These are phyloP conservation scores for Dysmachus trigonus DNA, from an alignment of 2,888 invertebrate species.

Conservation along the genomic window DNA sequence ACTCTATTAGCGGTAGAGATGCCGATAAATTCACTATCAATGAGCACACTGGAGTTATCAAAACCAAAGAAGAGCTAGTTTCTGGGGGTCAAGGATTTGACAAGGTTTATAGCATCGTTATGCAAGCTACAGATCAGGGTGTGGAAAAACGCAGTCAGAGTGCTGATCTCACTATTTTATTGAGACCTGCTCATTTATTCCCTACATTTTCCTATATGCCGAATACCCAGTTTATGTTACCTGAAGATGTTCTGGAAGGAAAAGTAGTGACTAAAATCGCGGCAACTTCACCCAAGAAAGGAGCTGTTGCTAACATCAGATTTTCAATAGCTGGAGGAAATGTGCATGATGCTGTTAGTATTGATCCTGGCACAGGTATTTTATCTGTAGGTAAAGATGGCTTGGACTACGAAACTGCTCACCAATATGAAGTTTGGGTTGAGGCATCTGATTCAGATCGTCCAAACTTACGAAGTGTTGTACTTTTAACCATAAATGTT, in stretches of 20 bases:
- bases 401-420: conserved; percentile 84
- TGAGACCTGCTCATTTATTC: conserved; percentile 80
- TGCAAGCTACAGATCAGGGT: conserved; percentile 86
- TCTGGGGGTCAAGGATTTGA: conserved; percentile 67
- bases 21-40: conserved; percentile 82
- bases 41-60: conserved; percentile 85
- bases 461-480: conserved; percentile 81
- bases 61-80: conserved; percentile 76
- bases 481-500: conserved; percentile 85
- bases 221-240: conserved; percentile 77
- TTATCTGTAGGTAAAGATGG: conserved; percentile 81
- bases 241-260: conserved; percentile 82
- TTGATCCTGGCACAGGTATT: conserved; percentile 82
- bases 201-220: conserved; percentile 79
- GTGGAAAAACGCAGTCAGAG: conserved; percentile 73
- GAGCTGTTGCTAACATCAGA: conserved; percentile 73
- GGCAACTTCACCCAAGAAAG: conserved; percentile 83
- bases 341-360: conserved; percentile 83
- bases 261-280: conserved; percentile 79
- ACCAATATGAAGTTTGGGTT: conserved; percentile 89
- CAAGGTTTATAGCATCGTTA: conserved; percentile 74
- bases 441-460: conserved; percentile 87
- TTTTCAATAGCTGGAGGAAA: conserved; percentile 95
- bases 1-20: conserved; percentile 81
- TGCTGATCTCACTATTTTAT: conserved; percentile 78